A percentile compares a stretch with the other conserved stretches of the same genome.
Evolutionary conservation across 2,888 invertebrate genomes (phyloP).

Genomic region (Dascillus cervinus): DNA sequence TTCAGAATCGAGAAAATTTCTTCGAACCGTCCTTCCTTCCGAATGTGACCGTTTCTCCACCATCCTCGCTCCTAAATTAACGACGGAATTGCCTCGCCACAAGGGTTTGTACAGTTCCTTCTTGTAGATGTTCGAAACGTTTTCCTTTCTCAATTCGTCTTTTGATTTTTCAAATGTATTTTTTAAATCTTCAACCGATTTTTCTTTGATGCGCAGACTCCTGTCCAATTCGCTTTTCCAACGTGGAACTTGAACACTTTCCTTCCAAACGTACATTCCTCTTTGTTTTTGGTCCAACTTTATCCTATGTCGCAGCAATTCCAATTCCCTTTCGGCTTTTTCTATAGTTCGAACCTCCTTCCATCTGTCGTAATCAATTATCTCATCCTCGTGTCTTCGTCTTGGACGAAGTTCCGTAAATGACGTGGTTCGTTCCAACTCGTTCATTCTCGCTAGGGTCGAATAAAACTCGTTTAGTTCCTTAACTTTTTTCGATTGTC

Average conservation of each 20-base stretch:
- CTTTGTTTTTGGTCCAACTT: conserved; percentile 73
- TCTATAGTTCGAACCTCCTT: conserved; percentile 70
- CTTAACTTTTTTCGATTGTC: conserved; percentile 70
- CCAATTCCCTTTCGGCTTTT: conserved; percentile 74
- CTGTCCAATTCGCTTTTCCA: conserved; percentile 73
- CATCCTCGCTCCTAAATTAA: conserved; percentile 67
- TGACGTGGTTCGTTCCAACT: conserved; percentile 71
- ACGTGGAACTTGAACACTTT: conserved; percentile 61
- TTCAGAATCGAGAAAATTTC: conserved; percentile 30
- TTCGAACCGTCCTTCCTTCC: conserved; percentile 33
- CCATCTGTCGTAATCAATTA: conserved; percentile 84
- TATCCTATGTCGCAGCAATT: conserved; percentile 66
- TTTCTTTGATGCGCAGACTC: conserved; percentile 73
- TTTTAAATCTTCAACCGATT: conserved; percentile 80
- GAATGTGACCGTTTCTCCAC: conserved; percentile 51
- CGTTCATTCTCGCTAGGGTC: conserved; percentile 75
- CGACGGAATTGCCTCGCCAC: conserved; percentile 78
- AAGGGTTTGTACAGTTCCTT: conserved; percentile 72
- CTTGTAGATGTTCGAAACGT: conserved; percentile 41
- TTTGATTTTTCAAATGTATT: conserved; percentile 61
- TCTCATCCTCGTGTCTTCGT: conserved; percentile 66
- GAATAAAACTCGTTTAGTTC: conserved; percentile 80
- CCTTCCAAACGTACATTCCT: conserved; percentile 74
- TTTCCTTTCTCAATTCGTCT: conserved; percentile 42
- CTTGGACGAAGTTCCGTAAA: conserved; percentile 62